Evolutionary conservation across 2,797 vertebrate genomes (phyloP).

Genomic region (Furcifer pardalis): DNA sequence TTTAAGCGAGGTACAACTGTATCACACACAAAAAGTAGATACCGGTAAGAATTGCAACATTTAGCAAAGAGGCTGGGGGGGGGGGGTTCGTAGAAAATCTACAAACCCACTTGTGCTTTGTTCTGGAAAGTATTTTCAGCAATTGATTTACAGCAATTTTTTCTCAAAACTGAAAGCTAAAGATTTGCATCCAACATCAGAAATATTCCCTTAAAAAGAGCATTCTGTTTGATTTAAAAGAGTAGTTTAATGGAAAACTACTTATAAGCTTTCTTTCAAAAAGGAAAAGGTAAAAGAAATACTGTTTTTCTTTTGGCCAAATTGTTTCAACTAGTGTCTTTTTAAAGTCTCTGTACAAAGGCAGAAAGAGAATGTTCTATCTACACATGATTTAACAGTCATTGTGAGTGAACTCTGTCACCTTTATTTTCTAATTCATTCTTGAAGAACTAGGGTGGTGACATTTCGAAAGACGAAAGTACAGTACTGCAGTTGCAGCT

Average conservation of each 20-base stretch:
- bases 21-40: neutral
- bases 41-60: neutral
- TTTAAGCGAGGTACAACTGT: too few species aligned
- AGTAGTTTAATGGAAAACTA: too few species aligned
- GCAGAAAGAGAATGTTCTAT: neutral
- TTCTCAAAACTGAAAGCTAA: neutral
- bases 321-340: constrained; percentile 5
- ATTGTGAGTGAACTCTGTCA: neutral
- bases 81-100: neutral
- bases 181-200: constrained; percentile 15
- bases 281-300: neutral
- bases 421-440: constrained; percentile 11
- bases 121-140: neutral
- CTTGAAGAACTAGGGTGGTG: neutral
- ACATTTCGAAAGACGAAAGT: neutral
- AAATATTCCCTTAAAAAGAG: neutral
- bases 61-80: neutral
- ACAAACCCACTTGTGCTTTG: neutral
- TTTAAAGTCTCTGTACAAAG: constrained; percentile 17
- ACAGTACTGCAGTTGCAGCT: neutral
- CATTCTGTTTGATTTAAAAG: constrained; percentile 2
- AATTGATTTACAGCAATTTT: neutral
- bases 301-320: constrained; percentile 6
- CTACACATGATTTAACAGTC: constrained; percentile 12
- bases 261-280: neutral